Conservation (phyloP, 2,797 vertebrate species). For the Pristis pectinata region DNA sequence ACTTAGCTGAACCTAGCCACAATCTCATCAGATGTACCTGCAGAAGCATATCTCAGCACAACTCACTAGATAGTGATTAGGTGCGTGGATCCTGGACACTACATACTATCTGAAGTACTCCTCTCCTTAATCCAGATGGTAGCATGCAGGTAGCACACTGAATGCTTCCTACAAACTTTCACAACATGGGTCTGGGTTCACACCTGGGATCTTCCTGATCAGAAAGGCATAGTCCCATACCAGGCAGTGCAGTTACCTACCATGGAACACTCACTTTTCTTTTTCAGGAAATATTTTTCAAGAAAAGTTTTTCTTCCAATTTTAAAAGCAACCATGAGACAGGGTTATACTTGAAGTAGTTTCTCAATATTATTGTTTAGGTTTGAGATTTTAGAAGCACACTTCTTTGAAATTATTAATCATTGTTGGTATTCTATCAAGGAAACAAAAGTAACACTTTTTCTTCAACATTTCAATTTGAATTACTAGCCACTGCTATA, state of each 20-base stretch:
- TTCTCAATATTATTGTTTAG: background rate
- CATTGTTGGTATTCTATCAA: background rate
- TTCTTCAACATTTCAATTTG: background rate
- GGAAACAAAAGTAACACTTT: background rate
- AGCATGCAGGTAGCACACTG: too few species aligned
- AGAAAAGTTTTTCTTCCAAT: background rate
- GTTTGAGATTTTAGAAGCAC: background rate
- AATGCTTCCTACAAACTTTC: background rate
- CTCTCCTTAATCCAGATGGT: background rate
- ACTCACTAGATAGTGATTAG: background rate
- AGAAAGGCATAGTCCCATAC: background rate
- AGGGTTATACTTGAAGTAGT: background rate
- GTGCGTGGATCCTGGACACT: background rate
- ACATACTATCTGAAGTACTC: background rate
- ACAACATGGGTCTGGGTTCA: background rate
- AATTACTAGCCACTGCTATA: background rate
- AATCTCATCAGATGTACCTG: background rate
- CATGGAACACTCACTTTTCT: background rate
- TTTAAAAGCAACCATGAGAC: background rate
- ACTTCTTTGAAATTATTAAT: background rate
- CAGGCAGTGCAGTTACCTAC: background rate
- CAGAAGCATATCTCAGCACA: background rate
- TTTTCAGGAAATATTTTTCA: background rate
- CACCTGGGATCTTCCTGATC: background rate
- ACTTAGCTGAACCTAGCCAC: background rate